Conservation (phyloP, 1,140 invertebrate genomes). For the Forficula auricularia region DNA sequence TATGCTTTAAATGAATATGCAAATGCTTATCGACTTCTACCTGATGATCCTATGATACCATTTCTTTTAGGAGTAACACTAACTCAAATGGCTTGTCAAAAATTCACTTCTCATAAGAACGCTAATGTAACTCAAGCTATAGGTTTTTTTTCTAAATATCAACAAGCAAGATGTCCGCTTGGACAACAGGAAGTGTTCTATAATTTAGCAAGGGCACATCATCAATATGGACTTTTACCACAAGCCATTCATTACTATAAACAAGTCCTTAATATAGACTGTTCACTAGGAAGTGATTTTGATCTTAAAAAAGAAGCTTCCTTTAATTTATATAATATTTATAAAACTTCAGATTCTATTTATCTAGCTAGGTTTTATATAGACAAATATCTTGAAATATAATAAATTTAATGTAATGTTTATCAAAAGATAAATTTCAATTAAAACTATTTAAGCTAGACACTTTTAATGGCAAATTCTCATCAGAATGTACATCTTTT, state of each 20-base stretch:
- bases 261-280: slow-evolving; percentile 45
- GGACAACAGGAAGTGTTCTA: slow-evolving; percentile 71
- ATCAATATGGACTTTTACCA: slow-evolving; percentile 70
- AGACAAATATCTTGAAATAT: slow-evolving; percentile 50
- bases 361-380: slow-evolving; percentile 53
- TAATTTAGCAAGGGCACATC: slow-evolving; percentile 76
- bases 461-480: no score
- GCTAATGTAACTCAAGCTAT: slow-evolving; percentile 56
- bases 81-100: slow-evolving; percentile 70
- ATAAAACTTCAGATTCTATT: slow-evolving; percentile 48
- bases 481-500: no score
- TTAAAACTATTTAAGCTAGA: no score
- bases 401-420: no score
- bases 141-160: slow-evolving; percentile 64
- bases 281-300: slow-evolving; percentile 33
- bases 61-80: slow-evolving; percentile 65
- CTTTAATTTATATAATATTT: slow-evolving; percentile 72
- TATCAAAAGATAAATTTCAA: no score
- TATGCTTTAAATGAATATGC: slow-evolving; percentile 74
- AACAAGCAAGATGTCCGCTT: slow-evolving; percentile 49
- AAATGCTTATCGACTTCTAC: slow-evolving; percentile 38
- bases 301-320: slow-evolving; percentile 62
- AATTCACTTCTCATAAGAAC: slow-evolving; percentile 64
- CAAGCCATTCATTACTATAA: slow-evolving; percentile 74
- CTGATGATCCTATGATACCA: slow-evolving; percentile 45